Evolutionary conservation across 2,888 invertebrate genomes (phyloP), one percentile per base, ranked within the genome.

Genomic region (Heliconius erato): DNA sequence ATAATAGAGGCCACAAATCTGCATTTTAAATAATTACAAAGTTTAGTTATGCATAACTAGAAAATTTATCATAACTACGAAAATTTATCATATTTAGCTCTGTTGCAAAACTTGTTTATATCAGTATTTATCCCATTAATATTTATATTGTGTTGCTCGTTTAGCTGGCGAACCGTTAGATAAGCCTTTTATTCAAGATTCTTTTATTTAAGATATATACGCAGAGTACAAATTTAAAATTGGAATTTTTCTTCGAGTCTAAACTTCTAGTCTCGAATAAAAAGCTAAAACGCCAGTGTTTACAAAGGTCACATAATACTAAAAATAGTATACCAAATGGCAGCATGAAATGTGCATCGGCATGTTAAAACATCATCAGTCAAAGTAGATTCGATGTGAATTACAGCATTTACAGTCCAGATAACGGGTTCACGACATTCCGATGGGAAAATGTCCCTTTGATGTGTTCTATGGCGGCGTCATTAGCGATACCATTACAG

Each of bases 391-490:
- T 72, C 77, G 68, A 71, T 76, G 82, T 80, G 76, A 83, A 80
- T 79, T 78, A 78, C 83, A 68, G 35, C 79, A 78, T 72, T 71
- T 65, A 81, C 80, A 28, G 79, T 84, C 49, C 69, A 72, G 80
- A 84, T 83, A 84, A 84, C 83, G 83, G 83, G 54, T 68, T 71
- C 59, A 35, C 32, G 80, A 72, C 79, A 81, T 84, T 84, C 84
- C 83, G 80, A 82, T 84, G 84, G 83, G 83, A 83, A 84, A 80
- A 82, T 76, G 82, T 82, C 83, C 84, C 84, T 84, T 83, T 84
- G 84, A 84, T 82, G 83, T 80, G 76, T 72, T 74, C 82, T 74
- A 84, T 80, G 74, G 77, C 54, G 40, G 69, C 54, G 74, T 81
- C 83, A 83, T 84, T 83, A 83, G 77, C 69, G 83, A 77, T 71